Base-by-base conservation (phyloP, 2,797 vertebrate genomes). In the Apogon talboti region DNA sequence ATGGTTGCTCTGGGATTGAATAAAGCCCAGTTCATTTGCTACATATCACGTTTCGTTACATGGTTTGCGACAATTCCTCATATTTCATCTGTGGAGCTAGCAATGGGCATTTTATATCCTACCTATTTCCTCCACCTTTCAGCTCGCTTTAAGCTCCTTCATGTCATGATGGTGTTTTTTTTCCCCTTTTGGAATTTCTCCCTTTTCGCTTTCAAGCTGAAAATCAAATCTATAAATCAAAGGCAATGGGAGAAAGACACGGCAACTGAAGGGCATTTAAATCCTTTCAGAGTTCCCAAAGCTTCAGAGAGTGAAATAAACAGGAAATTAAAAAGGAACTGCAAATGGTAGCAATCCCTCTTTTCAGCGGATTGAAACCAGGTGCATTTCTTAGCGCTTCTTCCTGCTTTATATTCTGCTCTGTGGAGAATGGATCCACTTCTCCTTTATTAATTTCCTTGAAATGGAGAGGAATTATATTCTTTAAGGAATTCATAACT, bases 201-300 rank as follows among this genome's bases (percentile, higher is more conserved):
- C 69, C 63, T 74, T 83, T 77, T 81, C 68, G 78, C 84, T 89
- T 86, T 87, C 81, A 88, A 84, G 86, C 76, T 83, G 83, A 85
- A 89, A 90, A 90, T 91, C 84, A 89, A 86, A 91, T 91, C 88
- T 89, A 88, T 91, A 90, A 92, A 92, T 92, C 89, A 88, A 90
- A 92, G 81, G 84, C 81, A 84, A 88, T 85, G 86, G 83, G 78
- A 82, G 77, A 88, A 82, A 87, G 82, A 85, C 86, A 73, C 16
- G 43, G 66, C 63, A 68, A 87, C 60, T 88, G 83, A 89, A 88
- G 83, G 86, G 76, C 88, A 87, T 90, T 91, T 89, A 87, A 91
- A 91, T 90, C 86, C 81, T 89, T 83, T 89, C 78, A 77, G 74
- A 81, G 81, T 84, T 87, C 80, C 80, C 74, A 87, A 77, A 81